Evolutionary conservation across 1,140 invertebrate genomes (phyloP), one percentile per base, ranked within the genome.

Genomic region (Diploscapter pachys): DNA sequence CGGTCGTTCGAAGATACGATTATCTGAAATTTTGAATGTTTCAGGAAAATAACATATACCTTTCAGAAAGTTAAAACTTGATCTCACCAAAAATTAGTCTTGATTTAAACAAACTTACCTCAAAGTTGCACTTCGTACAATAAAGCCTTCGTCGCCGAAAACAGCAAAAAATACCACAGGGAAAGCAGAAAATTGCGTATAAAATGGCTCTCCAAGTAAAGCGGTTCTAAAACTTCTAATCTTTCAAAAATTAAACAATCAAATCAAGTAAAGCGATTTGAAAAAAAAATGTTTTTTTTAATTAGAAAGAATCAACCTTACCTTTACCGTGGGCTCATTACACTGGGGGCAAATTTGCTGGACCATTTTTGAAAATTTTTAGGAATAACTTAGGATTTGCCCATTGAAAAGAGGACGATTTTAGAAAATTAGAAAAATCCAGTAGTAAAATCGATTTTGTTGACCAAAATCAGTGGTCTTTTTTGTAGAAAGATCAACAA

Each of bases 161-260:
- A 72, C 81, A 83, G 68, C 81, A 83, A 52, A 75, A 83, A 53
- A 83, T 72, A 48, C 81, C 81, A 55, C 81, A 83, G 11, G 81
- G 81, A 67, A 83, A 83, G 69, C 81, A 83, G 55, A 83, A 71
- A 53, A 83, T 77, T 31, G 73, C 81, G 53, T 65, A 83, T n/a
- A 83, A 53, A 67, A 64, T 78, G 8, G 79, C 81, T 66, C 75
- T 62, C 71, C 78, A 81, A 57, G 81, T 82, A 66, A 81, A 82
- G 31, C 73, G 73, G 51, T 78, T 64, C 13, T 74, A 63, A 65
- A 64, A 64, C 13, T 59, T 59, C 57, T n/a, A 59, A n/a, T 9
- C 57, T 9, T 59, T 59, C 57, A 9, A n/a, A 59, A 59, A 31
- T 31, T 31, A 31, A 31, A 31, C 31, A 31, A 31, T 1, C 31